Conservation (phyloP, 2,888 invertebrate genomes). For the Thera britannica region DNA sequence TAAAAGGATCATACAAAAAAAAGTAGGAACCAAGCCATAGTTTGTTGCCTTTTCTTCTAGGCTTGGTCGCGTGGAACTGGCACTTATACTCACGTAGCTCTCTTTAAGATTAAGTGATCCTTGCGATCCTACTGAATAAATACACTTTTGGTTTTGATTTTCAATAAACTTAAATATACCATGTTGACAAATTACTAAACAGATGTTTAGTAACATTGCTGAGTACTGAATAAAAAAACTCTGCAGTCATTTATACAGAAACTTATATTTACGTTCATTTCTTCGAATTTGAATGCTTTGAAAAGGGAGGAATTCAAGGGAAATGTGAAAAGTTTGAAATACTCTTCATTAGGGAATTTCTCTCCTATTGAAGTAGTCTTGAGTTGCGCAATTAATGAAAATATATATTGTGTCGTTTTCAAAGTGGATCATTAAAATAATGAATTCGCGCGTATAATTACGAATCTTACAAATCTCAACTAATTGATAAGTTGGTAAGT, state of each 20-base stretch:
- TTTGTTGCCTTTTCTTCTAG: too few species aligned
- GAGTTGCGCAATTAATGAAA: constrained; percentile 45
- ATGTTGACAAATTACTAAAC: background rate
- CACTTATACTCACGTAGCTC: too few species aligned
- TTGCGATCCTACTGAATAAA: too few species aligned
- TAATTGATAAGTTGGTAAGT: constrained; percentile 6
- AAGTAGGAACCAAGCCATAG: too few species aligned
- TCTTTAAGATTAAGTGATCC: too few species aligned
- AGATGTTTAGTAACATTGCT: background rate
- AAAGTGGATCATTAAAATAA: constrained; percentile 50
- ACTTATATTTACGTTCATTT: constrained; percentile 22
- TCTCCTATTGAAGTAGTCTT: constrained; percentile 38
- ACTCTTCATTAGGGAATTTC: constrained; percentile 53
- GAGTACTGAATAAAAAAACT: background rate
- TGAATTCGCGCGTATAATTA: constrained; percentile 41
- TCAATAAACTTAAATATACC: too few species aligned
- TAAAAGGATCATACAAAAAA: too few species aligned
- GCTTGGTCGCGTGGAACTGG: too few species aligned
- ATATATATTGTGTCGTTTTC: constrained; percentile 45
- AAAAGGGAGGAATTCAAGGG: constrained; percentile 38
- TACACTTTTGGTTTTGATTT: too few species aligned
- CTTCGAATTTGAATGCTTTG: constrained; percentile 41
- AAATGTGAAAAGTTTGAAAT: constrained; percentile 49
- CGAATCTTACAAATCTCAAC: constrained; percentile 24
- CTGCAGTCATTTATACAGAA: constrained; percentile 5